phyloP scores from a whole-genome alignment of 2,888 invertebrate genomes.

The Stomorhina lunata region DNA sequence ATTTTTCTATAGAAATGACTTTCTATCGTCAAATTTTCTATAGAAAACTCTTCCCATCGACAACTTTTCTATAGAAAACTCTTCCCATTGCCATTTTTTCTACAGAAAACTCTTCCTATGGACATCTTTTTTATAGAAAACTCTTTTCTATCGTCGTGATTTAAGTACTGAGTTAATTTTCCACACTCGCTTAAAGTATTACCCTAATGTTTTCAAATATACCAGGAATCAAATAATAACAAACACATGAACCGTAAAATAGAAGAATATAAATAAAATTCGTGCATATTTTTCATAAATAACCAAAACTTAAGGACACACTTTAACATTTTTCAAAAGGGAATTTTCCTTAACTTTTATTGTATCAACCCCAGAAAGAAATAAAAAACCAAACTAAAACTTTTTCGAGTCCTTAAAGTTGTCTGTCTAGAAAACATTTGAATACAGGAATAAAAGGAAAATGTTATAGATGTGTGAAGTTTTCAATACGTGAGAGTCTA shows the following conservation, averaged over 20 bases:
- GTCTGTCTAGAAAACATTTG: neutral
- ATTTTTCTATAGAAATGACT: too few species aligned
- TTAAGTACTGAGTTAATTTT: too few species aligned
- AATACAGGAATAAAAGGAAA: neutral
- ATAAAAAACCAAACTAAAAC: neutral
- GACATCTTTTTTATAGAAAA: too few species aligned
- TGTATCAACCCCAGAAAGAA: neutral
- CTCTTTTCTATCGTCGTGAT: too few species aligned
- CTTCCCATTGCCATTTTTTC: too few species aligned
- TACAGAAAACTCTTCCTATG: too few species aligned
- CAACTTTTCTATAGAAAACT: too few species aligned
- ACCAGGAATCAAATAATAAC: neutral
- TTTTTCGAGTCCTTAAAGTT: neutral
- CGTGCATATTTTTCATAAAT: slow-evolving; percentile 41
- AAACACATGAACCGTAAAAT: neutral
- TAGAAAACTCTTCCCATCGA: too few species aligned
- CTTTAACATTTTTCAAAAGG: neutral
- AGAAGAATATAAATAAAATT: neutral
- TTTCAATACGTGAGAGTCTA: neutral
- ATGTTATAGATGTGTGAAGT: slow-evolving; percentile 6
- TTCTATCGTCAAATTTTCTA: too few species aligned
- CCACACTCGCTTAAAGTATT: too few species aligned
- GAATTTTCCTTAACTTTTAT: neutral
- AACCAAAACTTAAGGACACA: slow-evolving; percentile 1
- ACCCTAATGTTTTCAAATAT: too few species aligned